Evolutionary conservation across 2,113 vertebrate genomes (phyloP).

Genomic region (Lota lota): DNA sequence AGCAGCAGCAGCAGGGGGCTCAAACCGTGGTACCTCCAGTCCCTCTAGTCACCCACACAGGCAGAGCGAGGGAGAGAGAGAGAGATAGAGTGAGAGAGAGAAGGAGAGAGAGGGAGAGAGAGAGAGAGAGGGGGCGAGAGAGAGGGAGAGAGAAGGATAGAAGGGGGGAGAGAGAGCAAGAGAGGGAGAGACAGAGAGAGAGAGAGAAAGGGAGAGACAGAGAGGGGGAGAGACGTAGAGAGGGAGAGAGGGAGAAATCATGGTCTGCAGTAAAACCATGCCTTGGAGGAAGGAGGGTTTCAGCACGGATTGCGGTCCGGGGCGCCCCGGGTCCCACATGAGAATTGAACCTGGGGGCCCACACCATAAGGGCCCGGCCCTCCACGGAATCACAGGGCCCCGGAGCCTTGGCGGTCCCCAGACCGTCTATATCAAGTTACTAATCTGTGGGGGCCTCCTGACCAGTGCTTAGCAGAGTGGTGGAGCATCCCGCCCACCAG

Average conservation of each 20-base stretch:
- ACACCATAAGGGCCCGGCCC: too few relatives aligned
- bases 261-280: neutral
- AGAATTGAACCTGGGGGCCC: neutral
- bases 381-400: neutral
- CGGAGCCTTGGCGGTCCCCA: too few relatives aligned
- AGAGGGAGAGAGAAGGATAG: neutral
- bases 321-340: neutral
- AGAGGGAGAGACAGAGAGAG: too few relatives aligned
- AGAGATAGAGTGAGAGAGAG: too few relatives aligned
- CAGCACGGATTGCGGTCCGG: neutral
- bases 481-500: too few relatives aligned
- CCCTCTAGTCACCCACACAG: too few relatives aligned
- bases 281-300: neutral
- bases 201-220: neutral
- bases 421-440: neutral
- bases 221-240: neutral
- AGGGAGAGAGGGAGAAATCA: neutral
- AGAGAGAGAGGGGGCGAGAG: neutral
- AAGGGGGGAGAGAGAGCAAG: neutral
- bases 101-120: too few relatives aligned
- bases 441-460: neutral
- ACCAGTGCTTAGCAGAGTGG: neutral
- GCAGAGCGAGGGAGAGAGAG: too few relatives aligned
- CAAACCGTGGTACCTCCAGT: too few relatives aligned
- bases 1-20: too few relatives aligned